phyloP scores from a whole-genome alignment of 1,140 invertebrate genomes.

The Leucophenga varia region DNA sequence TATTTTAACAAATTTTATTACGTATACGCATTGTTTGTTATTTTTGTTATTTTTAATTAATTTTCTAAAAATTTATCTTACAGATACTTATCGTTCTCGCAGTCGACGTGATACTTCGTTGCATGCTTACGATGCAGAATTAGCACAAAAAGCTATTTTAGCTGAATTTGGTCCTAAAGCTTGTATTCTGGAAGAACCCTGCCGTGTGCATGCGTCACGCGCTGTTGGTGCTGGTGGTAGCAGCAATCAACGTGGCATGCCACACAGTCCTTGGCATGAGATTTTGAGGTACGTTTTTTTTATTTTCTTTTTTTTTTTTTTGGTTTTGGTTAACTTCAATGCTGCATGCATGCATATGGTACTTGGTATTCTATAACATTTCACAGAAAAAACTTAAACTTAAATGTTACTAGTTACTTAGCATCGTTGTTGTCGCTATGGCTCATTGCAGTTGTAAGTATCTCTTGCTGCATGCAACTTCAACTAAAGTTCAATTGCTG shows the following conservation, averaged over 20 bases:
- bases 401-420: too few relatives aligned
- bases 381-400: slow-evolving; percentile 40
- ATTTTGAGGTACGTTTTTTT: slow-evolving; percentile 63
- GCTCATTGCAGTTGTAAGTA: too few relatives aligned
- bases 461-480: slow-evolving; percentile 1
- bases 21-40: too few relatives aligned
- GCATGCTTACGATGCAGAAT: slow-evolving; percentile 60
- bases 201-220: slow-evolving; percentile 63
- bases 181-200: slow-evolving; percentile 69
- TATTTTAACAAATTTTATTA: too few relatives aligned
- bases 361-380: background rate
- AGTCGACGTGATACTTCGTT: slow-evolving; percentile 54
- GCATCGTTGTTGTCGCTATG: too few relatives aligned
- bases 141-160: slow-evolving; percentile 67
- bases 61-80: slow-evolving; percentile 20
- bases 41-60: too few relatives aligned
- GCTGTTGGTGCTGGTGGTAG: slow-evolving; percentile 33
- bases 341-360: too few relatives aligned
- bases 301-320: background rate
- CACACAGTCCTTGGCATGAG: slow-evolving; percentile 61
- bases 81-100: slow-evolving; percentile 66
- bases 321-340: too few relatives aligned
- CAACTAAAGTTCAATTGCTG: background rate
- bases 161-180: slow-evolving; percentile 66
- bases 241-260: slow-evolving; percentile 19